Conservation (phyloP, 2,888 invertebrate genomes). For the Pristionchus maxplancki region DNA sequence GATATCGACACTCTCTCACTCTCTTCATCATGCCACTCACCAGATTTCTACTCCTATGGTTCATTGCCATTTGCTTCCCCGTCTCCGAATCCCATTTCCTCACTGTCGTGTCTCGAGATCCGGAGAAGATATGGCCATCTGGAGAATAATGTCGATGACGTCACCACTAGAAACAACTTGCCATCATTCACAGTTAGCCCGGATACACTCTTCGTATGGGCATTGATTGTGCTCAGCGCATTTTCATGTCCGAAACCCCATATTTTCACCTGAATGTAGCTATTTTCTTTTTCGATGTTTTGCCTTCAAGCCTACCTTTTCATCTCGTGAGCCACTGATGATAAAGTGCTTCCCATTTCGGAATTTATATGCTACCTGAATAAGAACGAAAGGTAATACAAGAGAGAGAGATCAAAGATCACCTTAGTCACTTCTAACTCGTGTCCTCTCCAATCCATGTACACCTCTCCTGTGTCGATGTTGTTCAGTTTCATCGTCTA, state of each 20-base stretch:
- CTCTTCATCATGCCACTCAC: conserved; percentile 11
- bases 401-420: conserved; percentile 5
- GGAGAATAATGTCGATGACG: background rate
- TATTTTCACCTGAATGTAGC: conserved; percentile 26
- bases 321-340: conserved; percentile 78
- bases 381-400: background rate
- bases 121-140: conserved; percentile 51
- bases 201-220: conserved; percentile 42
- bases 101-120: conserved; percentile 49
- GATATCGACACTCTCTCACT: background rate
- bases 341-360: conserved; percentile 68
- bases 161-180: background rate
- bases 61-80: conserved; percentile 42
- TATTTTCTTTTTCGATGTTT: background rate
- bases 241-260: conserved; percentile 25
- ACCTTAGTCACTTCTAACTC: conserved; percentile 57
- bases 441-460: conserved; percentile 58
- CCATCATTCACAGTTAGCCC: conserved; percentile 42
- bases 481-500: conserved; percentile 58
- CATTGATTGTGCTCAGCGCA: conserved; percentile 26
- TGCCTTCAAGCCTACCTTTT: background rate
- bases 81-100: conserved; percentile 51
- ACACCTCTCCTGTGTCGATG: conserved; percentile 55
- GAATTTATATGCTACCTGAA: conserved; percentile 59
- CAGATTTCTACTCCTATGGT: background rate